These are phyloP conservation scores for Archivesica marissinica DNA, from an alignment of 1,140 invertebrate genomes.

Conservation along the genomic window DNA sequence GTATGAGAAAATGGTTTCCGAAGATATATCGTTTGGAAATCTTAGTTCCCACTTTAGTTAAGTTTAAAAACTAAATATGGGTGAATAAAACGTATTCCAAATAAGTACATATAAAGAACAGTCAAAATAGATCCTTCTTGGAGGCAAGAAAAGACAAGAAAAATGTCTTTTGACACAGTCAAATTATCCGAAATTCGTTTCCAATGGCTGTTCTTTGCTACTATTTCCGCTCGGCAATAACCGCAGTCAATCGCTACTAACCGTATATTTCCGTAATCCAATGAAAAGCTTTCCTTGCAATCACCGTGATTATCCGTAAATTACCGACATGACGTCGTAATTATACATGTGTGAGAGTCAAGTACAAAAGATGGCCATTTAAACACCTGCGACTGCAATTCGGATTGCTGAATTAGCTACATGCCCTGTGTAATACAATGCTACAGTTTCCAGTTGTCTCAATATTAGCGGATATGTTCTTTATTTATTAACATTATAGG, in stretches of 20 bases:
- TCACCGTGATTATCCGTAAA: slow-evolving; percentile 1
- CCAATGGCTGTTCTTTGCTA: slow-evolving; percentile 69
- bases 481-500: too few relatives aligned
- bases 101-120: not conserved
- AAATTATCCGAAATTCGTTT: slow-evolving; percentile 65
- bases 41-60: not conserved
- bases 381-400: too few relatives aligned
- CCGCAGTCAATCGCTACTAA: slow-evolving; percentile 52
- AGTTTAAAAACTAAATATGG: too few relatives aligned
- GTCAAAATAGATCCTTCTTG: not conserved
- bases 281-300: slow-evolving; percentile 33
- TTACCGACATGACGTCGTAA: slow-evolving; percentile 49
- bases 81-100: not conserved
- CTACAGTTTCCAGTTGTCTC: too few relatives aligned
- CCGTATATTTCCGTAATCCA: slow-evolving; percentile 61
- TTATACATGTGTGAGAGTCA: not conserved
- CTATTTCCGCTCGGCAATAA: slow-evolving; percentile 46
- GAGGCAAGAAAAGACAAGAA: slow-evolving; percentile 8
- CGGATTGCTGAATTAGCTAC: too few relatives aligned
- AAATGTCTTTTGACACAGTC: slow-evolving; percentile 51
- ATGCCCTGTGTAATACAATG: too few relatives aligned
- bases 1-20: slow-evolving; percentile 46
- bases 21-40: slow-evolving; percentile 25
- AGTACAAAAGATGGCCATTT: too few relatives aligned
- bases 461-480: too few relatives aligned